phyloP scores from a whole-genome alignment of 2,888 invertebrate genomes.

The Parochlus steinenii region DNA sequence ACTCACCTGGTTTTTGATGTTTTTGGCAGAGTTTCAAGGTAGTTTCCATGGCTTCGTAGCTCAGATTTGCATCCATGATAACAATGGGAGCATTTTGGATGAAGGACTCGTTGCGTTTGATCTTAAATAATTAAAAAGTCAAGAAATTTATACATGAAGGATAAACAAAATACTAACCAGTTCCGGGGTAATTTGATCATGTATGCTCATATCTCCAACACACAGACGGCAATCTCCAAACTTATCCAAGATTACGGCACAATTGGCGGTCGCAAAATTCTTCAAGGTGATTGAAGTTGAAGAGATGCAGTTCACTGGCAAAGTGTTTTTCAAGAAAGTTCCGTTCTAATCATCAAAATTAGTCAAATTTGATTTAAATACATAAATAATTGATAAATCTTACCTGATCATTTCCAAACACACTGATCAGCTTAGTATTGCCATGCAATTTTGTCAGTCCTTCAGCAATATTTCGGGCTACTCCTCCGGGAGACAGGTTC shows the following conservation, averaged over 20 bases:
- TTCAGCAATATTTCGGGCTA: constrained; percentile 82
- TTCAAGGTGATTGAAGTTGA: constrained; percentile 23
- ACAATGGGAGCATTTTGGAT: constrained; percentile 53
- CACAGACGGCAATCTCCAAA: constrained; percentile 64
- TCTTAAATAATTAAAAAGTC: constrained; percentile 25
- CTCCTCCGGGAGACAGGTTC: constrained; percentile 64
- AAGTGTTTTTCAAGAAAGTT: constrained; percentile 24
- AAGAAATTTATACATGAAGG: not conserved
- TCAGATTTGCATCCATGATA: constrained; percentile 71
- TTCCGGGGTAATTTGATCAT: constrained; percentile 47
- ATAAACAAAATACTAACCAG: constrained; percentile 33
- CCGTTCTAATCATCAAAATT: constrained; percentile 30
- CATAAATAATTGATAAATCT: not conserved
- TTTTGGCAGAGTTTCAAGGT: constrained; percentile 42
- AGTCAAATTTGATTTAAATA: not conserved
- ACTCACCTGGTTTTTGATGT: constrained; percentile 52
- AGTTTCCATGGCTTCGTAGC: constrained; percentile 45
- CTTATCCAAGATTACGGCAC: constrained; percentile 55
- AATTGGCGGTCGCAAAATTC: constrained; percentile 43
- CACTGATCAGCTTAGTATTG: constrained; percentile 50
- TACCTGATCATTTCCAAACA: constrained; percentile 51
- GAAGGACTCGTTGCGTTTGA: constrained; percentile 38
- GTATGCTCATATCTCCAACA: constrained; percentile 72
- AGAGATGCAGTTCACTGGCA: constrained; percentile 23
- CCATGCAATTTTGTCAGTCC: constrained; percentile 59